Conservation (phyloP, 1,140 invertebrate genomes). For the Bicyclus anynana region DNA sequence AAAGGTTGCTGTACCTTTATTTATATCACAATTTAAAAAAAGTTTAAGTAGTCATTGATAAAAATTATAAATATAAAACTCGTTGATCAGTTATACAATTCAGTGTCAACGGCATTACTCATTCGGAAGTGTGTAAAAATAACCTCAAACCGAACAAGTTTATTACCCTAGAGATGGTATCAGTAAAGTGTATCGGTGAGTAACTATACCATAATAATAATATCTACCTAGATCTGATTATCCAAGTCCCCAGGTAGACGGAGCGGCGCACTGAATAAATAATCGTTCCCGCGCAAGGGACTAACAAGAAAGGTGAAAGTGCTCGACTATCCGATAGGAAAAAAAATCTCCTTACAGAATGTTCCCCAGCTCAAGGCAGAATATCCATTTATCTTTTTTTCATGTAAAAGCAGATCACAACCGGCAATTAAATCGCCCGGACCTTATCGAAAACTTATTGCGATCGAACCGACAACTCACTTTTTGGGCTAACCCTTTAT, state of each 20-base stretch:
- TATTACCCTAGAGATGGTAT: slow-evolving; percentile 39
- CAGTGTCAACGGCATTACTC: slow-evolving; percentile 2
- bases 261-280: slow-evolving; percentile 56
- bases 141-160: slow-evolving; percentile 26
- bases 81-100: not conserved
- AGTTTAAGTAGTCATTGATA: not conserved
- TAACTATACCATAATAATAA: slow-evolving; percentile 54
- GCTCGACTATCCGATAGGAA: slow-evolving; percentile 55
- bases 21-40: not conserved
- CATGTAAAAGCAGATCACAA: slow-evolving; percentile 76
- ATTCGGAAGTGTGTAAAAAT: slow-evolving; percentile 18
- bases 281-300: slow-evolving; percentile 44
- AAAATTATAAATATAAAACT: not conserved
- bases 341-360: slow-evolving; percentile 59
- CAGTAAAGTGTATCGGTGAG: slow-evolving; percentile 41
- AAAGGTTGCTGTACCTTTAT: too few species aligned
- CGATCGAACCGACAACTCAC: slow-evolving; percentile 73
- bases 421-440: slow-evolving; percentile 75
- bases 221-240: slow-evolving; percentile 64
- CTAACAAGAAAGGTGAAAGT: slow-evolving; percentile 69
- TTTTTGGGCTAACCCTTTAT: slow-evolving; percentile 74
- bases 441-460: slow-evolving; percentile 76
- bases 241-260: slow-evolving; percentile 44
- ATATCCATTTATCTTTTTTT: slow-evolving; percentile 72
- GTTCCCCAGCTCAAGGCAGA: slow-evolving; percentile 63